Evolutionary conservation across 2,797 vertebrate species (phyloP), one percentile per base, ranked within the genome.

Genomic region (Ctenopoma kingsleyae): DNA sequence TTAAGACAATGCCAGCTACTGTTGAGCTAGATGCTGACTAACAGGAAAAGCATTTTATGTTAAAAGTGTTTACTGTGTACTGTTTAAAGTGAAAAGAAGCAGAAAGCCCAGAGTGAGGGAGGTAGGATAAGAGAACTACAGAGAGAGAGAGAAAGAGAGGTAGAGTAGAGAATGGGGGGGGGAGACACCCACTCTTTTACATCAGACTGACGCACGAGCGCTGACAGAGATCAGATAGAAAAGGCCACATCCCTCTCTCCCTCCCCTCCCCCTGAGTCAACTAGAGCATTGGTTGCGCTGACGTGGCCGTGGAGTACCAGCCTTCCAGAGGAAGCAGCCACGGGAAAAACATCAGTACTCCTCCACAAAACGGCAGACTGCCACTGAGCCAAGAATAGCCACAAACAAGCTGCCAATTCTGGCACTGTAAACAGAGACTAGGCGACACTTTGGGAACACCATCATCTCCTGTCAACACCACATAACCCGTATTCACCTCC

Each of bases 131-230:
- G 49, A 32, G 64, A 76, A 38, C 38, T 54, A 62, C 46, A 81
- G 49, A 58, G 32, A 41, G 53, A n/a, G 35, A 69, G 55, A 55
- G 3, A 66, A 10, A 48, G 48, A 65, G 70, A 74, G 65, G 59
- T 52, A 69, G 60, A 64, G 53, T 50, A 62, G 74, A 64, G 72
- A 74, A 60, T 69, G 65, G 56, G 5, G 30, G 53, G 64, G 32
- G 12, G 13, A 44, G 32, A 92, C 93, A 93, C 94, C 92, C 92
- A 95, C 95, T 95, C 87, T 91, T 93, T 97, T 96, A 95, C 96
- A 97, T 97, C 96, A 97, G 92, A 85, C 80, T 97, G 96, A 97
- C 93, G 94, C 94, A 97, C 80, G 61, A 95, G 90, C 92, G 56
- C 84, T 89, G 92, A 90, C 92, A 93, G 85, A 87, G 91, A 94